Evolutionary conservation across 2,888 invertebrate genomes (phyloP).

Genomic region (Epirrhoe alternata): DNA sequence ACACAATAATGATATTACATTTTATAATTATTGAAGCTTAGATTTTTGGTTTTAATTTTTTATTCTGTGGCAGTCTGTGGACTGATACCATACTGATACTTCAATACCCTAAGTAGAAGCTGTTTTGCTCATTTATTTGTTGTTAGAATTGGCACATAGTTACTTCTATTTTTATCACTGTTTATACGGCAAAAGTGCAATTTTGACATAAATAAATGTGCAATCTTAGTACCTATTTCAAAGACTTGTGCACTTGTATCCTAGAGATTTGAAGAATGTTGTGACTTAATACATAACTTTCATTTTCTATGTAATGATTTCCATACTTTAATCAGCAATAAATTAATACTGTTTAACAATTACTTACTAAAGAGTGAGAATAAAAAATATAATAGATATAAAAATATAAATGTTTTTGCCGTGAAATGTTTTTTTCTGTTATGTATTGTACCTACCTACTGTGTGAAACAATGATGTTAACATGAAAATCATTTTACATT

Average conservation of each 20-base stretch:
- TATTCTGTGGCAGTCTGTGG: conserved; percentile 39
- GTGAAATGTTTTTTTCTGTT: conserved; percentile 34
- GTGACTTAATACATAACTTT: conserved; percentile 32
- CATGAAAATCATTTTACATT: conserved; percentile 63
- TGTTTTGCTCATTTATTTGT: conserved; percentile 50
- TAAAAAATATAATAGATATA: conserved; percentile 23
- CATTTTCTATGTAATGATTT: conserved; percentile 13
- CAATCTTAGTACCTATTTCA: conserved; percentile 31
- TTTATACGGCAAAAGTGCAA: conserved; percentile 49
- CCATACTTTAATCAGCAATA: conserved; percentile 9
- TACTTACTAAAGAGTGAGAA: conserved; percentile 26
- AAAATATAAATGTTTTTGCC: conserved; percentile 21
- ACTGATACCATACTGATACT: conserved; percentile 39
- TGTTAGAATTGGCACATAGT: conserved; percentile 50
- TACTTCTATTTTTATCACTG: conserved; percentile 42
- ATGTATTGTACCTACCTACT: conserved; percentile 21
- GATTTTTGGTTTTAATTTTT: conserved; percentile 60
- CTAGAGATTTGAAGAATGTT: conserved; percentile 44
- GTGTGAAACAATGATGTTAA: conserved; percentile 52
- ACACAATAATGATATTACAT: conserved; percentile 75
- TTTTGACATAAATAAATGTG: conserved; percentile 53
- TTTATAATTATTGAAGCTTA: conserved; percentile 67
- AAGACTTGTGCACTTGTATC: conserved; percentile 23
- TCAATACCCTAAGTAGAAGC: conserved; percentile 33
- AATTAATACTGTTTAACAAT: conserved; percentile 12